Base-by-base conservation (phyloP, 2,888 invertebrate genomes). In the Epistrophe eligans region DNA sequence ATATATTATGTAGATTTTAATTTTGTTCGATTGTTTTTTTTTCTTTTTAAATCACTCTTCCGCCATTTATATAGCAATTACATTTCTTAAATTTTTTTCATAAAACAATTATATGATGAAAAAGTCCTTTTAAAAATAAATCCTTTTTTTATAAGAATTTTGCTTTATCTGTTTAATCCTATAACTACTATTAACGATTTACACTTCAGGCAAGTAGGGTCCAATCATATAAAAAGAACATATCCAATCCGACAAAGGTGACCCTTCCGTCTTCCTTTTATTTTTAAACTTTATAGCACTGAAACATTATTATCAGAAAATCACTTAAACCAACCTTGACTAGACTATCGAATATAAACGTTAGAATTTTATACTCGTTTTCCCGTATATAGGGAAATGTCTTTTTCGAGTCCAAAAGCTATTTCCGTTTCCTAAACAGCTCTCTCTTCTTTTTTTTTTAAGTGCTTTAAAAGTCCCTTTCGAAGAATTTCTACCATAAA, bases 321-420 rank as follows among this genome's bases (percentile, higher is more conserved):
- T 58, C 55, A 58, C 57, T 77, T 67, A n/a, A 48, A 60, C 58
- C 60, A 50, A 70, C 58, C 58, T 70, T 67, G 50, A 50, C 77
- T 60, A 52, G 52, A 67, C 67, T 45, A 50, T 67, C 24, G 28
- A 77, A 35, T 19, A 77, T 77, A 77, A 77, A 57, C 24, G 58
- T 67, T 58, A 67, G 35, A 38, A 67, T 32, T 66, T 66, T 45
- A 35, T 17, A 58, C 35, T 35, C 1, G 24, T 11, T 17, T 38
- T 35, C 35, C 35, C 4, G 1, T 6, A 7, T 35, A n/a, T 10
- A 50, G n/a, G 24, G n/a, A 43, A 55, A 73, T 60, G 45, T 50
- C 48, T 35, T 45, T 38, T 48, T 73, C 5, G 15, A 60, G 58
- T 58, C 48, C 73, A 19, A 35, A 60, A 32, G 50, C 32, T 73